phyloP scores from a whole-genome alignment of 2,113 vertebrate species.

The Cynopterus brachyotis region DNA sequence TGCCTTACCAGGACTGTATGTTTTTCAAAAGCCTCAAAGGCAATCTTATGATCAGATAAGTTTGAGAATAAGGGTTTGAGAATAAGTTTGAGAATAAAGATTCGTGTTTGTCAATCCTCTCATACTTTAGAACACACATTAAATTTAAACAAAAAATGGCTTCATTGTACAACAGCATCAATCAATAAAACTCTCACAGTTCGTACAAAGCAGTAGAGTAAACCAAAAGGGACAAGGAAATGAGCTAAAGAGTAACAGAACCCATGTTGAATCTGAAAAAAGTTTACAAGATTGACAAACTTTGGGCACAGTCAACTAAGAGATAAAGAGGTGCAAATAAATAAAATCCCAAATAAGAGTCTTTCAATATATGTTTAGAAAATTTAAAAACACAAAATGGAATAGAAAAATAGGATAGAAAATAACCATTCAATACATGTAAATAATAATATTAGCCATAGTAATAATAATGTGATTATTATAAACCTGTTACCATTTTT shows the following conservation, averaged over 20 bases:
- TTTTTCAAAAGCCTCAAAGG: neutral
- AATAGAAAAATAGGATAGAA: neutral
- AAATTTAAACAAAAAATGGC: neutral
- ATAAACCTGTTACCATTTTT: neutral
- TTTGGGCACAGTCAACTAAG: neutral
- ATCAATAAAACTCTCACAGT: neutral
- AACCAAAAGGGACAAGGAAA: neutral
- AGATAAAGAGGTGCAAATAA: neutral
- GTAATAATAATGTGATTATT: neutral
- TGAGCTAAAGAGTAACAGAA: neutral
- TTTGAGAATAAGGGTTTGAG: neutral
- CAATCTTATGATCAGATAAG: neutral
- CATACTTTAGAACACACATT: neutral
- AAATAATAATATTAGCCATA: neutral
- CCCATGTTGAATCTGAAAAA: neutral
- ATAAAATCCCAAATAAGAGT: neutral
- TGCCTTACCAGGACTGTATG: neutral
- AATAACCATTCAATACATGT: neutral
- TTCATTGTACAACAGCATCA: neutral
- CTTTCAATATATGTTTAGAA: neutral
- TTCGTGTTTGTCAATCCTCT: neutral
- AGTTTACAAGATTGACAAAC: neutral
- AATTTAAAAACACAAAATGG: neutral
- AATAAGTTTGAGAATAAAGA: neutral
- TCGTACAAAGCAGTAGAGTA: neutral